Evolutionary conservation across 2,113 vertebrate species (phyloP).

Genomic region (Tachysurus fulvidraco): DNA sequence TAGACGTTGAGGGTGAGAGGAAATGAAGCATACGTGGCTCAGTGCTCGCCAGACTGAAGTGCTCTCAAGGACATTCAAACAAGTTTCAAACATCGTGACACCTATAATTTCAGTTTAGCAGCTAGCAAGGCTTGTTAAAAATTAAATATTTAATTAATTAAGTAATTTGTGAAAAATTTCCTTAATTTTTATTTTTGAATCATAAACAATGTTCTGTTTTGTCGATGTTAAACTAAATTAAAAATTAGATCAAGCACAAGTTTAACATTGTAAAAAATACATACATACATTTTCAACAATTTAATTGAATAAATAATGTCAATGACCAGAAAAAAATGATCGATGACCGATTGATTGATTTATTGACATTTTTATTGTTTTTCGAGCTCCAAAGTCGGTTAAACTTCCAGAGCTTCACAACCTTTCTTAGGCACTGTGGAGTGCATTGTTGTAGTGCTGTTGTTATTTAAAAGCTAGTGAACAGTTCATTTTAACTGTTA

Average conservation of each 20-base stretch:
- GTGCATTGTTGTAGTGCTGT: background rate
- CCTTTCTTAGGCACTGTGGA: background rate
- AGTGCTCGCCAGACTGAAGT: background rate
- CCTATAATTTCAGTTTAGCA: background rate
- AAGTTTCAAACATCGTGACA: background rate
- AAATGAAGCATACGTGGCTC: background rate
- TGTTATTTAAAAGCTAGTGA: background rate
- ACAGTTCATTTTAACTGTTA: background rate
- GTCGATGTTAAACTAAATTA: background rate
- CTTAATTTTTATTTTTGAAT: too few relatives aligned
- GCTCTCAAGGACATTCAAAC: background rate
- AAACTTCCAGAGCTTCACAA: background rate
- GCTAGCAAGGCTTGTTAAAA: background rate
- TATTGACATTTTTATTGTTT: too few relatives aligned
- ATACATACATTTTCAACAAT: background rate
- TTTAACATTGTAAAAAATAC: background rate
- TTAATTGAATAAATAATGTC: background rate
- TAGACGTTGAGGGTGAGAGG: background rate
- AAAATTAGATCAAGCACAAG: background rate
- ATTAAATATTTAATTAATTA: background rate
- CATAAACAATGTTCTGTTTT: too few relatives aligned
- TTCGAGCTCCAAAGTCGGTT: background rate
- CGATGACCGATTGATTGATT: too few relatives aligned
- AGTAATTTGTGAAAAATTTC: too few relatives aligned
- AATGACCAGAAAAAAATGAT: background rate